Base-by-base conservation (phyloP, 2,888 invertebrate genomes). In the Cyrtodaria siliqua region DNA sequence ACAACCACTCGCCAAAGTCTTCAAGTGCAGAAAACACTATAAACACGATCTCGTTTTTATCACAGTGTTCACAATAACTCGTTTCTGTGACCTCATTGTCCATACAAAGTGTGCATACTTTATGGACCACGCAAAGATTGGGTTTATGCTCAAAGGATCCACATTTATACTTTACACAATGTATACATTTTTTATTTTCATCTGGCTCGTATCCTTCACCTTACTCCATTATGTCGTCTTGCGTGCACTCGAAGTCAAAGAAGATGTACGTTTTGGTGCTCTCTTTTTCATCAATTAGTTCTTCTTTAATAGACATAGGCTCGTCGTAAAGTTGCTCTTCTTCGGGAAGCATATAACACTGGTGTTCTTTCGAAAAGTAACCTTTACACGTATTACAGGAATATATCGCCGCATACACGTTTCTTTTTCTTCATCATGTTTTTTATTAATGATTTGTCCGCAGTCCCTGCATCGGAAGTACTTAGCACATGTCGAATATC, bases 1-100 rank as follows among this genome's bases (percentile, higher is more conserved):
- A 77, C 18, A 77, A 42, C 77, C 74, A 79, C 59, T 68, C 49
- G 20, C 82, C 76, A 69, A 79, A 82, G 18, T 38, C 20, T 12
- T 67, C 29, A 23, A 47, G 52, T n/a, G 73, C 56, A 9, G 55
- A 2, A 9, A n/a, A n/a, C 4, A 61, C 62, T 49, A 12, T 9
- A 55, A 73, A 73, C 8, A 73, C 53, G 16, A 20, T 26, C 49
- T 73, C 73, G 33, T 75, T 79, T 44, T 53, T 44, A 16, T 75
- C 75, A 61, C 75, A 79, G n/a, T 14, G 16, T 26, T n/a, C n/a
- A 29, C 72, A 64, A 29, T 4, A 9, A 20, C 59, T 63, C 16
- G 42, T 33, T 2, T 47, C 14, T 24, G 61, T 63, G 29, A 79
- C 27, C n/a, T 40, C 40, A 14, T 18, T 24, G 24, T 64, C 4